phyloP scores from a whole-genome alignment of 2,113 vertebrate genomes.

The Boulengeromyrus knoepffleri region DNA sequence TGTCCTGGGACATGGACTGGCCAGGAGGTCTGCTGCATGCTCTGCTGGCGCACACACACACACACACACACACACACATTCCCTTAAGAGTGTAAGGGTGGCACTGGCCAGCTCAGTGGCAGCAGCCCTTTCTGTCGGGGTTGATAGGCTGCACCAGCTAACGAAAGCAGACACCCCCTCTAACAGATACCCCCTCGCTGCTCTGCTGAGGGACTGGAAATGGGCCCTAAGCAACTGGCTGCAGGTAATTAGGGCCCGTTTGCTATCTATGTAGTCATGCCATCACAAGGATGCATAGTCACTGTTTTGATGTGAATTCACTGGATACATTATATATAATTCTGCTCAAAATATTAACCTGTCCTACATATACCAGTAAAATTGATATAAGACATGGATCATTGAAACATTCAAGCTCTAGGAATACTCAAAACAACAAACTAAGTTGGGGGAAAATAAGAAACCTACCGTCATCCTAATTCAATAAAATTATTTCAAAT shows the following conservation, averaged over 20 bases:
- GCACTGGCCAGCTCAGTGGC: neutral
- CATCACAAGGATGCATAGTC: neutral
- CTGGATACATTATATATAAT: too few species aligned
- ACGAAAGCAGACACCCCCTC: too few species aligned
- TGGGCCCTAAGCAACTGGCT: neutral
- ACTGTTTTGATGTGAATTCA: neutral
- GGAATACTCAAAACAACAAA: too few species aligned
- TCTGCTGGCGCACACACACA: too few species aligned
- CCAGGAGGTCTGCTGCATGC: neutral
- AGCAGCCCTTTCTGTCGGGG: neutral
- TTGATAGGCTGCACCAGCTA: too few species aligned
- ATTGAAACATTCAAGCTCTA: too few species aligned
- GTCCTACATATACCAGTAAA: neutral
- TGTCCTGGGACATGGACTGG: neutral
- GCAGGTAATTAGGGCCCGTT: too few species aligned
- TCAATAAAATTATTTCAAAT: neutral
- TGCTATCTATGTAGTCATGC: neutral
- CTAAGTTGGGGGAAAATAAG: too few species aligned
- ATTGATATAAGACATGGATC: too few species aligned
- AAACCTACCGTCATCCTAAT: neutral
- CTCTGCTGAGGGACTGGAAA: neutral
- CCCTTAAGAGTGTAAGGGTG: too few species aligned
- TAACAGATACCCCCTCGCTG: neutral
- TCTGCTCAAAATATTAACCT: too few species aligned
- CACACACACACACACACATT: too few species aligned